Evolutionary conservation across 2,888 invertebrate species (phyloP), one percentile per base, ranked within the genome.

Genomic region (Calephelis perditalis): DNA sequence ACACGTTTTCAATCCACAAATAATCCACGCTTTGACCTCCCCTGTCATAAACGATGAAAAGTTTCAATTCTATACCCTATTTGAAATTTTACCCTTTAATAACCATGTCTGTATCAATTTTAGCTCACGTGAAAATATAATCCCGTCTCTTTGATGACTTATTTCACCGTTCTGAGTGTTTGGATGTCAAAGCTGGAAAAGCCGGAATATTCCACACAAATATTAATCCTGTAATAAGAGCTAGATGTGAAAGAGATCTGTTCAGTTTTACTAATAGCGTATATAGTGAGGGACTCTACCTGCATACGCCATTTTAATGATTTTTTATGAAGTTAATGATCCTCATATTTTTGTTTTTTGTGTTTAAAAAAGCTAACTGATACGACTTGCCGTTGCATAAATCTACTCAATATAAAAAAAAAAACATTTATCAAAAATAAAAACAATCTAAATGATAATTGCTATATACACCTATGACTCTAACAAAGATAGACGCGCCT

Each of bases 1-100:
- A 67, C 70, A 69, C 67, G 71, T 68, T 69, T 68, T 61, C 71
- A 70, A 71, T 71, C 70, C 69, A 64, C 64, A 62, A 55, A 65
- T 68, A 70, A 71, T 71, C 71, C 68, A 52, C 57, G 59, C 66
- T 63, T 66, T 63, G 64, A 63, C 62, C 60, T 52, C 58, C 55
- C 58, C 46, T 46, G 40, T 7, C 15, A 5, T 35, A n/a, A 60
- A 62, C 37, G 7, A 26, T 52, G 35, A 52, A 52, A 52, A 52
- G 52, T 52, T 52, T 52, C 52, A 52, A 52, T 52, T 52, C 52
- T 52, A 52, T 52, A 52, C 52, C 52, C 52, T 52, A 52, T 52
- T 52, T 52, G 52, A 35, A 52, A 52, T 52, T 52, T 52, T 11
- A 52, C 52, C 52, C 52, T 52, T 52, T 52, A 52, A 35, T 52